Base-by-base conservation (phyloP, 1,140 invertebrate species). In the Drosophila pseudoobscura region DNA sequence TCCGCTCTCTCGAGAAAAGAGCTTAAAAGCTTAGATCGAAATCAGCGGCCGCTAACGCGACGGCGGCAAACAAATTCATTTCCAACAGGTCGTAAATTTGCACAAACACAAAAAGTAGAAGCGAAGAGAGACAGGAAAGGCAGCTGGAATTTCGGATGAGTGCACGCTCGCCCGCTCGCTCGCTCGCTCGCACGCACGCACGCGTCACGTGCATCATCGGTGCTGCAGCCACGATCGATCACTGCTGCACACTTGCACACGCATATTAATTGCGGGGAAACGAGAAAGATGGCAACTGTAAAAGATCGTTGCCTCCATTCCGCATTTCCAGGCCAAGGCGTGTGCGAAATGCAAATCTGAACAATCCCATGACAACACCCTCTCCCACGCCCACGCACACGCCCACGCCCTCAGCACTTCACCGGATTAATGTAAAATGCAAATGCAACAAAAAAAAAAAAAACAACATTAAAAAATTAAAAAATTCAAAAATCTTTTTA, bases 321-420 rank as follows among this genome's bases (percentile, higher is more conserved):
- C 60, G 49, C 71, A 68, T 87, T 88, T 88, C 56, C 83, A 87
- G 82, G 82, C 82, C 82, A 87, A 87, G 82, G 82, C 82, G 82
- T 87, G 82, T 88, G 65, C 77, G 65, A 68, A 75, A 66, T 75
- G 56, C 44, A 9, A 66, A 68, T 68, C 61, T 62, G 46, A 66
- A 66, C 53, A 70, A 78, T 71, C 77, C 75, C 77, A 80, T 64
- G 73, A 63, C 82, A 80, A 85, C 80, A 87, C 82, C 82, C 82
- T 62, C 82, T 45, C 78, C 31, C 31, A 50, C 57, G 43, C 43
- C 46, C 56, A 54, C 45, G 59, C 78, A 24, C 31, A 50, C 57
- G 43, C 43, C 46, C 56, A 54, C 45, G 59, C 13, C 26, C 54
- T 15, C 22, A 50, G 43, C 55, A 51, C 51, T 2, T 20, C 20